Base-by-base conservation (phyloP, 1,140 invertebrate genomes). In the Drosophila yakuba region DNA sequence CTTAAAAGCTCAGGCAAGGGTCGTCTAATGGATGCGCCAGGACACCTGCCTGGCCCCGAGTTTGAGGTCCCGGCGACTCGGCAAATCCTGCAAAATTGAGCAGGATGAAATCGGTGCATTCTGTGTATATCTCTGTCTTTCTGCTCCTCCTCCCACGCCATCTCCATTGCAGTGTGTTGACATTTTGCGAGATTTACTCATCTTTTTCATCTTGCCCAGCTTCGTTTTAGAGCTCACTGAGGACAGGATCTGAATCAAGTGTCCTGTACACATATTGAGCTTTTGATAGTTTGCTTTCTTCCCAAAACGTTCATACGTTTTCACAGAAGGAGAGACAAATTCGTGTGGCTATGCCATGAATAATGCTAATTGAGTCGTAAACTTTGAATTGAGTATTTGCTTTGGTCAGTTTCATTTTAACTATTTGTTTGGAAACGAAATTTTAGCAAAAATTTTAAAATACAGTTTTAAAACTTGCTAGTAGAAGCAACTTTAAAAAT, bases 1-100 rank as follows among this genome's bases (percentile, higher is more conserved):
- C 80, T 83, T 76, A 76, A 83, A 60, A 66, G 60, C 60, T 79
- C 64, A 61, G 52, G 45, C 47, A 48, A 59, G 71, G 60, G 45
- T 63, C 60, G 72, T 39, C 55, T 74, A 80, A 80, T 74, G 45
- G 68, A 82, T 56, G 54, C 51, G 36, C 64, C 78, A 80, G 48
- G 54, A 58, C 51, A 71, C 64, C 67, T 71, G 64, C 15, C 64
- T 25, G 28, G 28, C 4, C 11, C 17, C 20, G 15, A 32, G n/a
- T 8, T 43, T 45, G 20, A 48, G 25, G 55, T 67, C 60, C 54
- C 44, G 45, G 56, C 60, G 52, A 67, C 61, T 56, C 57, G 44
- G 51, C 28, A 58, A 72, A 74, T 66, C 61, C 67, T 58, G 45
- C 54, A 66, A 78, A 77, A 69, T 68, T 57, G 51, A 69, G 74